These are phyloP conservation scores for Microctenopoma stevenorrisi DNA, from an alignment of 2,797 vertebrate genomes.

Conservation along the genomic window DNA sequence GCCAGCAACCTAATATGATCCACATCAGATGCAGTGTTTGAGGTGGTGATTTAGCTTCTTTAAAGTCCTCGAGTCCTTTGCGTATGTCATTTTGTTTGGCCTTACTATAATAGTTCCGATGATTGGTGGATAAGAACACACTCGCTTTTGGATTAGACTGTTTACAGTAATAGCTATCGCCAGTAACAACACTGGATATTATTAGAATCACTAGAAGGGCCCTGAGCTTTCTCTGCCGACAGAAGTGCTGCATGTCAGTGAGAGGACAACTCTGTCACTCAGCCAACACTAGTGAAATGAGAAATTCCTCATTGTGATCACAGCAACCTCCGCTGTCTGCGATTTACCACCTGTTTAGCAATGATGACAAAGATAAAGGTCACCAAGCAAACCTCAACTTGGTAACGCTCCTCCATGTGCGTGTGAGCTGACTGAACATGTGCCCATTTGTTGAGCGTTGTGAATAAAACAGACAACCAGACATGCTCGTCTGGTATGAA, in stretches of 20 bases:
- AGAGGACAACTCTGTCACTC: slow-evolving; percentile 58
- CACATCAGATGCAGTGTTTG: slow-evolving; percentile 15
- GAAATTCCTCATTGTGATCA: slow-evolving; percentile 62
- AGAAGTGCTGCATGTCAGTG: slow-evolving; percentile 28
- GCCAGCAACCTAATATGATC: slow-evolving; percentile 22
- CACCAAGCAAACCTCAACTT: slow-evolving; percentile 15
- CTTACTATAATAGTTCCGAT: slow-evolving; percentile 14
- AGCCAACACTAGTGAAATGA: slow-evolving; percentile 76
- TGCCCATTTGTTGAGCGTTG: slow-evolving; percentile 13
- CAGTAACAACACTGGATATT: slow-evolving; percentile 22
- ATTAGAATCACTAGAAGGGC: slow-evolving; percentile 20
- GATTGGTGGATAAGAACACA: slow-evolving; percentile 29
- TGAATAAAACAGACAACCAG: slow-evolving; percentile 40
- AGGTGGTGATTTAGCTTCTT: slow-evolving; percentile 12
- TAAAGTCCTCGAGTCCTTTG: slow-evolving; percentile 3
- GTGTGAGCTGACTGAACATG: slow-evolving; percentile 13
- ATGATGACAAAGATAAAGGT: slow-evolving; percentile 42
- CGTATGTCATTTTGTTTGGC: slow-evolving; percentile 16
- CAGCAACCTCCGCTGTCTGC: slow-evolving; percentile 5
- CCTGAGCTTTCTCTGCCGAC: background rate
- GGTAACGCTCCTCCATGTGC: slow-evolving; percentile 21
- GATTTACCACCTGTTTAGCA: slow-evolving; percentile 58
- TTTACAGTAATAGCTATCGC: slow-evolving; percentile 10
- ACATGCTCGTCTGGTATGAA: slow-evolving; percentile 53
- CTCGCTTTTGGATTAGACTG: slow-evolving; percentile 18